These are phyloP conservation scores for Podarcis raffonei DNA, from an alignment of 2,113 vertebrate genomes.

Conservation along the genomic window DNA sequence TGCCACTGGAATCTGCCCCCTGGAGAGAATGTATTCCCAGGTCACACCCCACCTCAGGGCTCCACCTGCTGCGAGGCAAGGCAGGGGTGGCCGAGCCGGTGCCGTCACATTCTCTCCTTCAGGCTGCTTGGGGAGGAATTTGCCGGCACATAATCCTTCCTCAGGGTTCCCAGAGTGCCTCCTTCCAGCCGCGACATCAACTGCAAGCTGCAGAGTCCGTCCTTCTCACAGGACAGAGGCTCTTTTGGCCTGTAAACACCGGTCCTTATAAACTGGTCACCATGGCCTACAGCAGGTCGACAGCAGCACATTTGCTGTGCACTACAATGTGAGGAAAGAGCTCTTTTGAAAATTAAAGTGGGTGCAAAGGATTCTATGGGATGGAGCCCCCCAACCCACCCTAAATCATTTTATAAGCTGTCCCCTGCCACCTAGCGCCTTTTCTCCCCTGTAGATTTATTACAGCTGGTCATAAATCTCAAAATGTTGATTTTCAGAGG, in stretches of 20 bases:
- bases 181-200: not conserved
- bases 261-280: not conserved
- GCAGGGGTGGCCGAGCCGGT: slow-evolving; percentile 14
- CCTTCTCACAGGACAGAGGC: not conserved
- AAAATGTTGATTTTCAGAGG: not conserved
- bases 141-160: not conserved
- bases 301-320: not conserved
- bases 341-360: not conserved
- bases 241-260: not conserved
- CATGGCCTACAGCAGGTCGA: not conserved
- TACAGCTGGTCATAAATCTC: not conserved
- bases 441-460: not conserved
- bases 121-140: not conserved
- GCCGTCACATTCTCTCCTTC: slow-evolving; percentile 23
- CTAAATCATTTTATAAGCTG: not conserved
- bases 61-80: slow-evolving; percentile 1
- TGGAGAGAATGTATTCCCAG: not conserved
- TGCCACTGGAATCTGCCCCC: slow-evolving; percentile 23
- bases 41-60: not conserved
- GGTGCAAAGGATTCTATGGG: no score
- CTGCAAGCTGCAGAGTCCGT: not conserved
- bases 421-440: not conserved
- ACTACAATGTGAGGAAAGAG: not conserved
- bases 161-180: not conserved
- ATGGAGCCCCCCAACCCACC: no score